Conservation (phyloP, 2,888 invertebrate species). For the Altica lythri region DNA sequence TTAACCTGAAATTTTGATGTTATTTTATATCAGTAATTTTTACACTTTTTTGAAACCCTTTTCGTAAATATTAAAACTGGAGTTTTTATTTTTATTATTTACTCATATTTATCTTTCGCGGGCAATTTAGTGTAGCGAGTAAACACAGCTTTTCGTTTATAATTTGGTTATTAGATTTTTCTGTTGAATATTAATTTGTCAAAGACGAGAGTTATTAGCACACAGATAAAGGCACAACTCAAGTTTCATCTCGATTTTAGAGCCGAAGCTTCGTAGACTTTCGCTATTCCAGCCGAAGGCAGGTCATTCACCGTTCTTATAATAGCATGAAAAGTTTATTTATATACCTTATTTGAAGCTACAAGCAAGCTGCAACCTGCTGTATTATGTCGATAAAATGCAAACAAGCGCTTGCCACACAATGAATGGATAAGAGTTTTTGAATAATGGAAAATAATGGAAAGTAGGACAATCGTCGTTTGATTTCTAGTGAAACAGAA, state of each 20-base stretch:
- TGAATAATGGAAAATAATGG: conserved; percentile 26
- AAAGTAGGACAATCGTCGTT: conserved; percentile 23
- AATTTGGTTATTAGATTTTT: too few species aligned
- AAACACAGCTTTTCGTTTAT: too few species aligned
- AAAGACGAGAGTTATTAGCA: too few species aligned
- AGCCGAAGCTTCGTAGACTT: conserved; percentile 12
- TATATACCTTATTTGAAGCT: conserved; percentile 26
- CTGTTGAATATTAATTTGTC: too few species aligned
- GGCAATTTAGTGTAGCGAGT: too few species aligned
- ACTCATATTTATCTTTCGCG: too few species aligned
- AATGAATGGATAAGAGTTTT: conserved; percentile 8
- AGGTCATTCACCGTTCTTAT: conserved; percentile 39
- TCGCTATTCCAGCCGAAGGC: conserved; percentile 26
- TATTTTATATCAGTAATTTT: too few species aligned
- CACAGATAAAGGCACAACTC: neutral
- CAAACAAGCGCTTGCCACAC: conserved; percentile 11
- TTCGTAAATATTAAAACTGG: too few species aligned
- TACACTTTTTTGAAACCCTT: too few species aligned
- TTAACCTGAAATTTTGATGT: too few species aligned
- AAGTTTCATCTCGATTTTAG: neutral
- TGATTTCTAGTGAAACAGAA: conserved; percentile 13
- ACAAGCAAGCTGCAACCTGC: conserved; percentile 33
- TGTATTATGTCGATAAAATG: conserved; percentile 26
- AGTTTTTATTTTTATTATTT: too few species aligned
- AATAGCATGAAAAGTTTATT: conserved; percentile 37